Base-by-base conservation (phyloP, 2,797 vertebrate genomes). In the Melanotaenia pygmaea region DNA sequence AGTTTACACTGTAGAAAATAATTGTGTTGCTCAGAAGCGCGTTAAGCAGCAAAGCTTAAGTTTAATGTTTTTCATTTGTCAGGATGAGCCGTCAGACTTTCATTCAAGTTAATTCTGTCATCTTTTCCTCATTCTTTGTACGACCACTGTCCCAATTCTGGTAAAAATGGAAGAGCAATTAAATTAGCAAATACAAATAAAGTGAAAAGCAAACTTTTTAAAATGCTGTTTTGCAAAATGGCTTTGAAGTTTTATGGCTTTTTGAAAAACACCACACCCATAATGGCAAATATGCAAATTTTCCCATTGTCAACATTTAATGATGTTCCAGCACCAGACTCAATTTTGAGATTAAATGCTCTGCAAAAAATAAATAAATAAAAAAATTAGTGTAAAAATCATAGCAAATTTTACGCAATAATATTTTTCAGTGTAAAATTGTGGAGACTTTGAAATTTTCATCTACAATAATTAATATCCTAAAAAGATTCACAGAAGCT, bases 41-140 rank as follows among this genome's bases (percentile, higher is more conserved):
- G 67, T 34, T 72, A 59, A 54, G 79, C 65, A 24, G 72, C 64
- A 74, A 76, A 79, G 77, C 80, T 83, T 28, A 28, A 28, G 28
- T 28, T 89, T 84, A 87, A 87, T 82, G 79, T 81, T 84, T 72
- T 85, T 86, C 81, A 88, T 86, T 89, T 85, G 83, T 85, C 86
- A 89, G 84, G 77, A 81, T 87, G 88, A 88, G 85, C 86, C 73
- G 77, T 91, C 90, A 88, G 82, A 85, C 84, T 84, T 91, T 54
- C 69, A 79, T 80, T 82, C 76, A 73, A 85, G 74, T 80, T 87
- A 79, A 85, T 89, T 87, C 81, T 84, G 83, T 77, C 61, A 84
- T 87, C 80, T 78, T 76, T 81, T 76, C 65, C 74, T 77, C 69
- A 64, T 78, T 86, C 82, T 85, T 87, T 86, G 79, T 81, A 80